Base-by-base conservation (phyloP, 2,888 invertebrate genomes). In the Adelognathus sp. region DNA sequence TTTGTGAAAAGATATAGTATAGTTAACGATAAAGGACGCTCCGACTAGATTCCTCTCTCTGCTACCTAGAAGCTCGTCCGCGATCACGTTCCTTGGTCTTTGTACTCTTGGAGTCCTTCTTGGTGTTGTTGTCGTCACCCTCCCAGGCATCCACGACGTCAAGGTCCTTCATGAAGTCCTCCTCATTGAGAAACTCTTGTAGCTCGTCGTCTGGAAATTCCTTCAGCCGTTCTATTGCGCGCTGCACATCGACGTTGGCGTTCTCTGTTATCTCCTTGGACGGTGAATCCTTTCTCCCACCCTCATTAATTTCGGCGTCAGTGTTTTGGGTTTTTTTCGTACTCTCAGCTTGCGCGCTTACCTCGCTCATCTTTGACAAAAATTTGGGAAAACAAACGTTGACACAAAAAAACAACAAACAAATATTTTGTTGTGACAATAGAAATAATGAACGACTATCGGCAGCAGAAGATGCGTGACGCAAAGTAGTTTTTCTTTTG, bases 71-170 rank as follows among this genome's bases (percentile, higher is more conserved):
- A 6, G 50, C 77, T 29, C 52, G 83, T 1, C 76, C 56, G 50
- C 81, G 64, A 33, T 82, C 78, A 50, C 77, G 80, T n/a, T 81
- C 81, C 67, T 72, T 83, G 36, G 21, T 44, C 39, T 50, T 4
- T 7, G 9, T 14, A 5, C 33, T 18, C 33, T 54, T 24, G 33
- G 21, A 9, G 11, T 21, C 41, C 63, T 33, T 85, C 79, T 0
- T 77, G 67, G 11, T 56, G 31, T 14, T 76, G 67, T 88, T 88
- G 54, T 89, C 88, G 1, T 90, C 90, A 0, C 90, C 89, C 33
- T 90, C 90, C 90, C 90, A 90, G 0, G 89, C 85, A n/a, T 91
- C 91, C 0, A 90, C 88, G 0, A 90, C 88, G 29, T 91, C 88
- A 33, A 91, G 81, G 31, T 88, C 89, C 61, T 88, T 80, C 83